A percentile compares a stretch with the other conserved stretches of the same genome.
Evolutionary conservation across 2,888 invertebrate species (phyloP).

Genomic region (Sinopyrophorus schimmeli): DNA sequence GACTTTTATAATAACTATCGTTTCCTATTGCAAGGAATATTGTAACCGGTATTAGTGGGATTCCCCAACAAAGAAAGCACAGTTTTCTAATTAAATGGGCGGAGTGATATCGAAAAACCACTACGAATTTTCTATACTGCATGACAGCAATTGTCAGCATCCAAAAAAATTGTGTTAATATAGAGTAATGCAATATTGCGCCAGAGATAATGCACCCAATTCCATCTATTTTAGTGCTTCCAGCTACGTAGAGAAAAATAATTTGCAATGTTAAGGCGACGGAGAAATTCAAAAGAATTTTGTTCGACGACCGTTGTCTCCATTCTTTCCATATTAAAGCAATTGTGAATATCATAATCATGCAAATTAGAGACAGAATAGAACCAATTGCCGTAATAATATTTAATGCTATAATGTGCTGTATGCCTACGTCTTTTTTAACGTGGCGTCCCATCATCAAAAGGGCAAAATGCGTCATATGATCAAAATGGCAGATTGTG

Average conservation of each 20-base stretch:
- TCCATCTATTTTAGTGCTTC: constrained; percentile 49
- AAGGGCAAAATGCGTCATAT: constrained; percentile 61
- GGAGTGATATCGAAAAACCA: constrained; percentile 61
- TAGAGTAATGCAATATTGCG: constrained; percentile 63
- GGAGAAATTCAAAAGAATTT: constrained; percentile 67
- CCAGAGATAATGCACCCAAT: constrained; percentile 60
- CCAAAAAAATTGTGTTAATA: constrained; percentile 67
- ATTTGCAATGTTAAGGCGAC: constrained; percentile 65
- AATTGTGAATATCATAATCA: neutral
- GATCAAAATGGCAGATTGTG: constrained; percentile 57
- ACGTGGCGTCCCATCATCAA: constrained; percentile 47
- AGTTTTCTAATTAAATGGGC: constrained; percentile 63
- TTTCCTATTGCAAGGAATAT: neutral
- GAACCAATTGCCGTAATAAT: constrained; percentile 4
- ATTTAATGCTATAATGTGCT: constrained; percentile 47
- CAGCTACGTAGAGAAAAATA: constrained; percentile 51
- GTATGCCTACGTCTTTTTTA: constrained; percentile 44
- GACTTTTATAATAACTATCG: constrained; percentile 52
- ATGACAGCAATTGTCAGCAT: constrained; percentile 67
- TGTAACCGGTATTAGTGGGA: constrained; percentile 58
- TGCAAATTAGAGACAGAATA: neutral
- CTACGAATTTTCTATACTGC: constrained; percentile 65
- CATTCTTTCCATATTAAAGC: constrained; percentile 58
- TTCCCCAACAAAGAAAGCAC: constrained; percentile 63
- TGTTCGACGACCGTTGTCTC: constrained; percentile 66